Evolutionary conservation across 2,888 invertebrate species (phyloP), one percentile per base, ranked within the genome.

Genomic region (Sinhomidia bicolor): DNA sequence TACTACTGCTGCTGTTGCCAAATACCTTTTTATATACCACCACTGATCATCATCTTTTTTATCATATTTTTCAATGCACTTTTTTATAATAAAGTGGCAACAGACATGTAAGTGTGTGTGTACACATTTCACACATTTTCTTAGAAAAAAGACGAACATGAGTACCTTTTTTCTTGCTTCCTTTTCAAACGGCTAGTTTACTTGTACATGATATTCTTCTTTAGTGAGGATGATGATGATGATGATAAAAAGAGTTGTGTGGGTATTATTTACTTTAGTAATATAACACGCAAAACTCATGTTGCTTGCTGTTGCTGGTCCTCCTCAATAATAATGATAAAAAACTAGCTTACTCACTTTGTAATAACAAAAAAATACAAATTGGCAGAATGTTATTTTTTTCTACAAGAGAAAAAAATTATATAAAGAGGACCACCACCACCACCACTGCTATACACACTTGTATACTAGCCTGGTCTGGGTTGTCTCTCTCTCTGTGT

Each of bases 261-360:
- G 36, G 57, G 79, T 82, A 54, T n/a, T 82, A 17, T 80, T 36
- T 60, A 60, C 79, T 26, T 29, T 57, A 36, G 41, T n/a, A 78
- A 57, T 29, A 82, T 47, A 76, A 87, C 87, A 87, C 87, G 87
- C 87, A 81, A 87, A 87, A 87, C 82, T 36, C 82, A 36, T 87
- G 87, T 87, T 74, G 47, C 54, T 29, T 7, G 60, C 71, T 71
- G 10, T 17, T 71, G 20, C 26, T 60, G 1, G 26, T 60, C 47
- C 47, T 23, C n/a, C n/a, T n/a, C n/a, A n/a, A n/a, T n/a, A n/a
- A n/a, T 57, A 20, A 51, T 26, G 26, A 57, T 57, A n/a, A 79
- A n/a, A 79, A 79, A 60, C 60, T 79, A 79, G 60, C 79, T 60
- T 79, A 60, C 60, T 79, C 57, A 54, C 57, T 79, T 14, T 57